Evolutionary conservation across 2,888 invertebrate genomes (phyloP), one percentile per base, ranked within the genome.

Genomic region (Itoplectis maculator): DNA sequence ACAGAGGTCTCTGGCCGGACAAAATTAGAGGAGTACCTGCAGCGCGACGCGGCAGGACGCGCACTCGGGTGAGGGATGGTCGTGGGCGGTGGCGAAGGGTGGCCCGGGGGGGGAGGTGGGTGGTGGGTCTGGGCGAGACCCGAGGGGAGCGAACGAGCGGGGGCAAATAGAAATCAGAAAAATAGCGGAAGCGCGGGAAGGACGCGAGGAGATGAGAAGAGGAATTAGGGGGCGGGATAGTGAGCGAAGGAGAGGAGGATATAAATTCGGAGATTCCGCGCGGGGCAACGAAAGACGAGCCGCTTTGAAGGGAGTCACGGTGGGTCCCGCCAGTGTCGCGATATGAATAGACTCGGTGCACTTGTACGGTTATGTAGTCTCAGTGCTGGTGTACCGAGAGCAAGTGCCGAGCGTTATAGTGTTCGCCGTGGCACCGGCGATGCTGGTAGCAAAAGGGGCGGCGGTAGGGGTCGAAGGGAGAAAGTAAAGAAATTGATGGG

Each of bases 81-180:
- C 29, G 70, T 54, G 63, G 40, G 8, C 11, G 23, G 15, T 23
- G 18, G 20, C 42, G 18, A 18, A 15, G 18, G 15, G 11, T 20
- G 37, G 51, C 54, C 65, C n/a, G 40, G 37, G 61, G 9, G 15
- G 37, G 61, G 37, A 61, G 40, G 5, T 40, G 29, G 40, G 15
- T 35, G 35, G 37, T 8, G 49, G 63, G n/a, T n/a, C n/a, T n/a
- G n/a, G n/a, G n/a, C n/a, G n/a, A n/a, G n/a, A 11, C 66, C 23
- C 49, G 51, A 51, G 78, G 40, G 73, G 69, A 61, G 79, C 68
- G 81, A 79, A 79, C 73, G 35, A 47, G 68, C n/a, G n/a, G 74
- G 59, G 63, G 45, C 59, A 51, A 79, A 49, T 73, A 72, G 73
- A 81, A 82, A 79, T 79, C 75, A 65, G 69, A 56, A 68, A 74